phyloP scores from a whole-genome alignment of 2,113 vertebrate genomes.

The zebrafish (Danio rerio) region DNA sequence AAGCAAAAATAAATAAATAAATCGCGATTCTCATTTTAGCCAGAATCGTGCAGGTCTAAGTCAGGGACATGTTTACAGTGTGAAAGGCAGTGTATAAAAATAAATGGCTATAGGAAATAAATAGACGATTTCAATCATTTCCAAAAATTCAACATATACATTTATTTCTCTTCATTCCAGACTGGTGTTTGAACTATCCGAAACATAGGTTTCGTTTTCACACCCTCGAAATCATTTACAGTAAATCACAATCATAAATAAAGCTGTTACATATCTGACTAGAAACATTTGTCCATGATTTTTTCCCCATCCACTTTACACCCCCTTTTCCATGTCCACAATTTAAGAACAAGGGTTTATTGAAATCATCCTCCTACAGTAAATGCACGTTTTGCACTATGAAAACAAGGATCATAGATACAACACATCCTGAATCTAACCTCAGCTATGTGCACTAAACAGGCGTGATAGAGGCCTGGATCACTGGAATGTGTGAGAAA shows the following conservation, averaged over 20 bases:
- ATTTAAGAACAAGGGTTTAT: slow-evolving; percentile 21
- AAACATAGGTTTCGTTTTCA: slow-evolving; percentile 64
- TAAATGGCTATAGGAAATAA: not conserved
- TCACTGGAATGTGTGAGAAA: slow-evolving; percentile 50
- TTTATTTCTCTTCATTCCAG: slow-evolving; percentile 69
- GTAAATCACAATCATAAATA: slow-evolving; percentile 69
- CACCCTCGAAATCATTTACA: slow-evolving; percentile 68
- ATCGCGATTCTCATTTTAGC: too few species aligned
- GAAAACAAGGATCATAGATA: slow-evolving; percentile 35
- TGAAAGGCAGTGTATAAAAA: not conserved
- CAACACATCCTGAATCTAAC: slow-evolving; percentile 43
- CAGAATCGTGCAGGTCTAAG: too few species aligned
- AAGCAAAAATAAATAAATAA: too few species aligned
- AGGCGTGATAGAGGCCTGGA: slow-evolving; percentile 21
- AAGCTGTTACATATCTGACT: slow-evolving; percentile 59
- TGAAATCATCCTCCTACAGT: slow-evolving; percentile 44
- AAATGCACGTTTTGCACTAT: slow-evolving; percentile 33
- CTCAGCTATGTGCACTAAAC: slow-evolving; percentile 40
- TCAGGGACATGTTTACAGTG: too few species aligned
- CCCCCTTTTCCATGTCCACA: too few species aligned
- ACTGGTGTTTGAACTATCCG: slow-evolving; percentile 63
- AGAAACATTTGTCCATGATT: slow-evolving; percentile 65
- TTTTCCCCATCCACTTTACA: too few species aligned
- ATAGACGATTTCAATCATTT: slow-evolving; percentile 49
- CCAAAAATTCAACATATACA: slow-evolving; percentile 66